Evolutionary conservation across 1,140 invertebrate species (phyloP).

Genomic region (Macrotrachela quadricornifera): DNA sequence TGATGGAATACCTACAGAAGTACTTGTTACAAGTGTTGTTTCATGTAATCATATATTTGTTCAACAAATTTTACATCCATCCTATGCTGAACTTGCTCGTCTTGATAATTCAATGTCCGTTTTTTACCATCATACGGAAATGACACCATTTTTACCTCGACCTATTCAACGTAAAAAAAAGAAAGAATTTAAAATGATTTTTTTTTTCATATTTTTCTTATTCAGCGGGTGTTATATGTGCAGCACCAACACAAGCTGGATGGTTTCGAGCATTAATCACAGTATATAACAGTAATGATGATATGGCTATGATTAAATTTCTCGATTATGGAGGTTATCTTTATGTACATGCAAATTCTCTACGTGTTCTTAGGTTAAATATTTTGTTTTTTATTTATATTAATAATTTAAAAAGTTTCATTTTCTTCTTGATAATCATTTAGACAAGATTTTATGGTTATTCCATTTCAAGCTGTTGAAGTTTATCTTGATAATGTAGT

Average conservation of each 20-base stretch:
- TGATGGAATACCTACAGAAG: no score
- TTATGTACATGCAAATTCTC: constrained; percentile 43
- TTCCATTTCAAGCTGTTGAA: constrained; percentile 88
- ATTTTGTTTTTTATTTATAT: no score
- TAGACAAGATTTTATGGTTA: constrained; percentile 60
- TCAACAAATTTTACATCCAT: constrained; percentile 74
- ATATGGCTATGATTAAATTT: constrained; percentile 44
- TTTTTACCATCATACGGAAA: constrained; percentile 30
- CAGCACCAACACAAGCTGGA: constrained; percentile 46
- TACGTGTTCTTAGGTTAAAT: constrained; percentile 50
- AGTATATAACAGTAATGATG: constrained; percentile 29
- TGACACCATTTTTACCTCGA: constrained; percentile 33
- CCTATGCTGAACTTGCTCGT: constrained; percentile 52
- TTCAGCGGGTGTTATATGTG: constrained; percentile 52
- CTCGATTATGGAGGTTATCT: constrained; percentile 82
- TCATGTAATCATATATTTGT: constrained; percentile 67
- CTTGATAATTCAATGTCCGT: constrained; percentile 42
- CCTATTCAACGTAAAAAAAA: constrained; percentile 32
- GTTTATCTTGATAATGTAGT: constrained; percentile 66
- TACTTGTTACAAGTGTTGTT: constrained; percentile 49
- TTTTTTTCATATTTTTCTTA: no score
- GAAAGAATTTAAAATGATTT: no score
- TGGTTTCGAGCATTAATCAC: constrained; percentile 72
- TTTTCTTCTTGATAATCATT: constrained; percentile 7
- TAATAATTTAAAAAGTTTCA: no score